A percentile compares a stretch with the other conserved stretches of the same genome.
Evolutionary conservation across 2,888 invertebrate species (phyloP).

Genomic region (Ceriagrion tenellum): DNA sequence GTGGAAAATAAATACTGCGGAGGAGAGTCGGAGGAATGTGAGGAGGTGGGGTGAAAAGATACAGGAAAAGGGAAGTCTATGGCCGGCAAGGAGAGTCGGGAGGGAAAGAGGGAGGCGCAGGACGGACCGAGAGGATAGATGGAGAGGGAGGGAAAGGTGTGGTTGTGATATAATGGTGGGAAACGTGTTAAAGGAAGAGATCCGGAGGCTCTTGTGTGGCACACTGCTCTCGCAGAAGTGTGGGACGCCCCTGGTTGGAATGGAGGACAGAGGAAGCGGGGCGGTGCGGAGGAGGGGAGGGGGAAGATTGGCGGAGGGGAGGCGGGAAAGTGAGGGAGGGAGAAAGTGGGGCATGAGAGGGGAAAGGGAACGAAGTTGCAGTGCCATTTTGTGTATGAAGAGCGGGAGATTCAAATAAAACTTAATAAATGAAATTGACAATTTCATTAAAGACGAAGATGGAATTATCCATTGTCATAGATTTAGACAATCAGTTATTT

Average conservation of each 20-base stretch:
- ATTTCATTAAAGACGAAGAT: no score
- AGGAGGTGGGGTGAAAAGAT: neutral
- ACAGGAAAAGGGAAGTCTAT: neutral
- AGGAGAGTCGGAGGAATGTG: neutral
- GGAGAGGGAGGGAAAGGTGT: neutral
- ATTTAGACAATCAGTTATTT: no score
- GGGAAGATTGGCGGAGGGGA: neutral
- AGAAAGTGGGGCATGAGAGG: neutral
- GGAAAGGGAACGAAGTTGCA: neutral
- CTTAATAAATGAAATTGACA: no score
- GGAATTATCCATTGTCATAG: no score
- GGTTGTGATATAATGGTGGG: neutral
- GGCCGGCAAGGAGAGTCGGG: neutral
- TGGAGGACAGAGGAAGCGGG: neutral
- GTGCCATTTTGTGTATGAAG: neutral
- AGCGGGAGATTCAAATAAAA: no score
- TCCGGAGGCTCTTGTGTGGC: constrained; percentile 8
- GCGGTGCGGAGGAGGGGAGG: neutral
- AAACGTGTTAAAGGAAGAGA: neutral
- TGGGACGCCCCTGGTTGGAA: neutral
- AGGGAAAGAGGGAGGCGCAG: no score
- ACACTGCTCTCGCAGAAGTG: neutral
- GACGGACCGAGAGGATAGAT: no score
- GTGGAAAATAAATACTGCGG: neutral
- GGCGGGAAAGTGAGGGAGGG: neutral